Percentiles rank a stretch among this genome's conserved stretches.
phyloP scores from a whole-genome alignment of 1,140 invertebrate genomes.

The Berghia stephanieae region DNA sequence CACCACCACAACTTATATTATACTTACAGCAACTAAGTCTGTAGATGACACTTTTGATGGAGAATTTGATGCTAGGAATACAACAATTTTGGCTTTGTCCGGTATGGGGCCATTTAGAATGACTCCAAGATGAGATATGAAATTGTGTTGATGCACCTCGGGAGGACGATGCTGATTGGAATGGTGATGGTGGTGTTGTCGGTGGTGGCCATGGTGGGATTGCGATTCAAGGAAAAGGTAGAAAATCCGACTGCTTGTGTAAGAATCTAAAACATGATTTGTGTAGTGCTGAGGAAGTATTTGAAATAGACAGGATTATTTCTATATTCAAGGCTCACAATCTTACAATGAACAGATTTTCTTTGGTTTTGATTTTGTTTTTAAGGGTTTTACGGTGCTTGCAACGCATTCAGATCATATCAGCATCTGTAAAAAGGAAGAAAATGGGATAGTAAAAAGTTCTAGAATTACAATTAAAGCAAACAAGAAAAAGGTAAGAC shows the following conservation, averaged over 20 bases:
- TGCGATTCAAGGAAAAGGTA: slow-evolving; percentile 1
- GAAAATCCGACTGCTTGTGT: slow-evolving; percentile 5
- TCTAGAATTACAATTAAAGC: too few relatives aligned
- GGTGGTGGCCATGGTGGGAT: slow-evolving; percentile 1
- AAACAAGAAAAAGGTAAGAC: too few relatives aligned
- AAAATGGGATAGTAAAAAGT: neutral
- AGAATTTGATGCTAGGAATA: slow-evolving; percentile 16
- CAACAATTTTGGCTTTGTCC: neutral
- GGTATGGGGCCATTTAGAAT: slow-evolving; percentile 18
- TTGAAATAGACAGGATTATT: neutral
- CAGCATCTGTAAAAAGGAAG: neutral
- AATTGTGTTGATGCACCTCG: slow-evolving; percentile 17
- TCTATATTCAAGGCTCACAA: neutral
- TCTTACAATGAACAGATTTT: neutral
- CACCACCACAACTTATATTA: neutral
- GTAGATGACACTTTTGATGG: neutral
- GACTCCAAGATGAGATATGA: slow-evolving; percentile 6
- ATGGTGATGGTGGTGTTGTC: neutral
- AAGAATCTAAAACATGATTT: slow-evolving; percentile 12
- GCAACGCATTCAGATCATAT: neutral
- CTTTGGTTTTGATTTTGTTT: neutral
- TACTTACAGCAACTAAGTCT: slow-evolving; percentile 20
- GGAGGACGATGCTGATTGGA: neutral
- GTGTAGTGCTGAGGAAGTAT: slow-evolving; percentile 26
- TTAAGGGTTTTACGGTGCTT: neutral